Evolutionary conservation across 2,888 invertebrate species (phyloP).

Genomic region (Odontothrips loti): DNA sequence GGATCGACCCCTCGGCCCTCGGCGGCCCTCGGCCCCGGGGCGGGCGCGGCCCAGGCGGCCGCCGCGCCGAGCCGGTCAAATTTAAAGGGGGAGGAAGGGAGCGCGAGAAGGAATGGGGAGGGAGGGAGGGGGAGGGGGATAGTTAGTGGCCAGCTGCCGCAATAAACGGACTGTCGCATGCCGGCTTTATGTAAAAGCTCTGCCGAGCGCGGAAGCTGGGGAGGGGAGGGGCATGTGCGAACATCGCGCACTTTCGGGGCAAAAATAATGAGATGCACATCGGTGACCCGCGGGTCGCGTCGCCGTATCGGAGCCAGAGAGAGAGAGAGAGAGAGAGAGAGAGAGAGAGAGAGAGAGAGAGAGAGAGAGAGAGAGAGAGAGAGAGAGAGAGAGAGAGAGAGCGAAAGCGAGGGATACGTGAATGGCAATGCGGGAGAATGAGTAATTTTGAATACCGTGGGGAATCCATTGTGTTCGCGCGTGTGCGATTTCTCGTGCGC

Average conservation of each 20-base stretch:
- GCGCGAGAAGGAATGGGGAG: neutral
- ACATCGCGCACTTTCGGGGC: neutral
- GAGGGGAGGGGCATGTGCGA: conserved; percentile 4
- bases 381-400: conserved; percentile 32
- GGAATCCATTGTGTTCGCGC: conserved; percentile 5
- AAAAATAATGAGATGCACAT: conserved; percentile 14
- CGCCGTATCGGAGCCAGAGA: neutral
- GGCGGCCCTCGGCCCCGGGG: too few species aligned
- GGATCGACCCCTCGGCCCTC: conserved; percentile 6
- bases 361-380: conserved; percentile 12
- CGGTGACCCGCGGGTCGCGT: neutral
- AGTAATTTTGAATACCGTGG: conserved; percentile 19
- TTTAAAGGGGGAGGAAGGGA: conserved; percentile 1
- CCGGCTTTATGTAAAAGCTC: conserved; percentile 11
- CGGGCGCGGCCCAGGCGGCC: neutral
- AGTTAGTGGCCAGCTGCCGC: conserved; percentile 19
- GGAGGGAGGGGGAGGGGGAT: neutral
- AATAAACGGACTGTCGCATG: neutral
- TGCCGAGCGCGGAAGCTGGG: neutral
- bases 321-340: conserved; percentile 31
- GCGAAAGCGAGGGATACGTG: conserved; percentile 31
- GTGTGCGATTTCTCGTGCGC: neutral
- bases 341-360: conserved; percentile 31
- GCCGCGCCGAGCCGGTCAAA: conserved; percentile 9
- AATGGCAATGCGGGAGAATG: conserved; percentile 28